phyloP scores from a whole-genome alignment of 2,797 vertebrate genomes.

The Coccyzus lansbergi region DNA sequence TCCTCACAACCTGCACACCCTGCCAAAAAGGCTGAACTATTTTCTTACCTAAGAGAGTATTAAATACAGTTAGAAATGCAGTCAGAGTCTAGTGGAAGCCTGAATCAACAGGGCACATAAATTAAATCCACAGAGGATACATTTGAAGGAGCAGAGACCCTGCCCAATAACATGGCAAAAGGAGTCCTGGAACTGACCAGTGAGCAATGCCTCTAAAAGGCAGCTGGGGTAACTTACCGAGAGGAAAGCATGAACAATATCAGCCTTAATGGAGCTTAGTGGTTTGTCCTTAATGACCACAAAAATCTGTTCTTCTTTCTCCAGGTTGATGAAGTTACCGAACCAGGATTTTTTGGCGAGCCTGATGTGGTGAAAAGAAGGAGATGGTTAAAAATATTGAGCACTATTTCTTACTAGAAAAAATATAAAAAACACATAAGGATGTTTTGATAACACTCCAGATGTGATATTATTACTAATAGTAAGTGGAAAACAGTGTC shows the following conservation, averaged over 20 bases:
- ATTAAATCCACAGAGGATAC: not conserved
- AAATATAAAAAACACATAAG: not conserved
- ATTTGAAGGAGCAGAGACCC: not conserved
- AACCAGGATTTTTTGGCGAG: constrained; percentile 99
- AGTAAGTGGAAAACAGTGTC: not conserved
- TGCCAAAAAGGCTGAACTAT: not conserved
- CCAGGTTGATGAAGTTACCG: constrained; percentile 97
- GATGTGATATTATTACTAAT: not conserved
- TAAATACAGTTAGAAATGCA: not conserved
- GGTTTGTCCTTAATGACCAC: constrained; percentile 98
- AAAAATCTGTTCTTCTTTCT: constrained; percentile 99
- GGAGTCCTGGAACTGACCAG: not conserved
- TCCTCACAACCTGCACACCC: not conserved
- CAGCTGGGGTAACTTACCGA: constrained; percentile 83
- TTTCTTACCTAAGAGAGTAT: not conserved
- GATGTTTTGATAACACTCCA: not conserved
- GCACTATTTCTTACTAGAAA: not conserved
- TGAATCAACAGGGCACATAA: not conserved
- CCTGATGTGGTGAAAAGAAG: constrained; percentile 73
- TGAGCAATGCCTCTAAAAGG: not conserved
- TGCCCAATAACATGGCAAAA: not conserved
- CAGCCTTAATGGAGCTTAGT: constrained; percentile 98
- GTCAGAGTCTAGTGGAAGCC: not conserved
- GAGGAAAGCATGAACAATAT: constrained; percentile 98
- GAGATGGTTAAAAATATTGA: not conserved